These are phyloP conservation scores for Onychostruthus taczanowskii DNA, from an alignment of 2,113 vertebrate genomes.

Conservation along the genomic window DNA sequence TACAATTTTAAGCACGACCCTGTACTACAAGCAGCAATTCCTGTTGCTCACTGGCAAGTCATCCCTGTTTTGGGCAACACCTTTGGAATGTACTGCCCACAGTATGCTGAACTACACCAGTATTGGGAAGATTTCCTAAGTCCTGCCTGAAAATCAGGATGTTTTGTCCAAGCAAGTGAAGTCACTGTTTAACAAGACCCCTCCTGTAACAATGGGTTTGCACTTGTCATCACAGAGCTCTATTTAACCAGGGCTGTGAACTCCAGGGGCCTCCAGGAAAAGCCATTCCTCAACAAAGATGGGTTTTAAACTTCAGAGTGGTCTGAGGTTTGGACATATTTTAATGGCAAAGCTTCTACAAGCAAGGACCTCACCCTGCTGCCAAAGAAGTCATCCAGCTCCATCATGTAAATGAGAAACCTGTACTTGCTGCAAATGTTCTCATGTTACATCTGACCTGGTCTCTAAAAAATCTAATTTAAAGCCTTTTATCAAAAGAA, in stretches of 20 bases:
- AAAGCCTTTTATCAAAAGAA: background rate
- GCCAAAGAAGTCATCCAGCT: background rate
- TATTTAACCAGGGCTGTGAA: background rate
- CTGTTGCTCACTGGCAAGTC: background rate
- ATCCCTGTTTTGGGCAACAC: background rate
- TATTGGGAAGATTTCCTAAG: background rate
- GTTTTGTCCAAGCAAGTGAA: background rate
- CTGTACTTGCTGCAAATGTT: background rate
- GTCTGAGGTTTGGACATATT: background rate
- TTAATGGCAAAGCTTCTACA: background rate
- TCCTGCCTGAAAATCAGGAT: background rate
- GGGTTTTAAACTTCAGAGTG: fast-evolving
- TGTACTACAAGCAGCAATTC: background rate
- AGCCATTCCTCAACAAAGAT: background rate
- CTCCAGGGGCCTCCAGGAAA: background rate
- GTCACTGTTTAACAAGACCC: background rate
- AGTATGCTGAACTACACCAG: background rate
- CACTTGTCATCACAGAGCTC: background rate
- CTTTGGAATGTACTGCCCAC: background rate
- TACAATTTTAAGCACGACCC: background rate
- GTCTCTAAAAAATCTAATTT: background rate
- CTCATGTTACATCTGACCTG: background rate
- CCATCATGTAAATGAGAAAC: background rate
- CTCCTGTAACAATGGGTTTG: background rate
- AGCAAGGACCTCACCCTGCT: background rate